Evolutionary conservation across 2,797 vertebrate species (phyloP).

Genomic region (Macropus fuliginosus): DNA sequence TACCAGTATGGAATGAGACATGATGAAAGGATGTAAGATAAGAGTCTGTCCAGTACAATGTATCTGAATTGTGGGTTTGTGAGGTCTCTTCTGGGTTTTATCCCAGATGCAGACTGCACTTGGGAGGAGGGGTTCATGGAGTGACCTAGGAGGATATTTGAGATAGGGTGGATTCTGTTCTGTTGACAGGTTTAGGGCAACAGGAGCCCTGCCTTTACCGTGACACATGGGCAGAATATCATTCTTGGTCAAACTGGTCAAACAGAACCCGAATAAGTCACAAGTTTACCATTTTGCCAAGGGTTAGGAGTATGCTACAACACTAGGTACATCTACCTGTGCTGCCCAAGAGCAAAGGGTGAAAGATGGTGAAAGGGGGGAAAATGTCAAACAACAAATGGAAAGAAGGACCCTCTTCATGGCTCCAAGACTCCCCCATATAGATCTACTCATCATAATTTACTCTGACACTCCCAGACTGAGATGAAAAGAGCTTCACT

Average conservation of each 20-base stretch:
- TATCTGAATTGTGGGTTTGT: not conserved
- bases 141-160: not conserved
- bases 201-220: not conserved
- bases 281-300: not conserved
- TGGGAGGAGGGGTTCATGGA: not conserved
- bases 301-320: not conserved
- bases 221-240: not conserved
- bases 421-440: conserved; percentile 57
- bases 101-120: not conserved
- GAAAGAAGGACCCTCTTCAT: not conserved
- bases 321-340: not conserved
- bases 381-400: not conserved
- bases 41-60: not conserved
- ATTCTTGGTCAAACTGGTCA: not conserved
- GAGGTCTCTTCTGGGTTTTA: not conserved
- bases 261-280: not conserved
- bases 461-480: conserved; percentile 63
- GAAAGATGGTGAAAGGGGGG: not conserved
- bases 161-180: not conserved
- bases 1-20: not conserved
- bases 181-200: not conserved
- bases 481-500: conserved; percentile 70
- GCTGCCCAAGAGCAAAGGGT: not conserved
- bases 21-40: not conserved
- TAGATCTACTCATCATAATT: conserved; percentile 60